Evolutionary conservation across 2,113 vertebrate genomes (phyloP), one percentile per base, ranked within the genome.

Genomic region (Indicator indicator): DNA sequence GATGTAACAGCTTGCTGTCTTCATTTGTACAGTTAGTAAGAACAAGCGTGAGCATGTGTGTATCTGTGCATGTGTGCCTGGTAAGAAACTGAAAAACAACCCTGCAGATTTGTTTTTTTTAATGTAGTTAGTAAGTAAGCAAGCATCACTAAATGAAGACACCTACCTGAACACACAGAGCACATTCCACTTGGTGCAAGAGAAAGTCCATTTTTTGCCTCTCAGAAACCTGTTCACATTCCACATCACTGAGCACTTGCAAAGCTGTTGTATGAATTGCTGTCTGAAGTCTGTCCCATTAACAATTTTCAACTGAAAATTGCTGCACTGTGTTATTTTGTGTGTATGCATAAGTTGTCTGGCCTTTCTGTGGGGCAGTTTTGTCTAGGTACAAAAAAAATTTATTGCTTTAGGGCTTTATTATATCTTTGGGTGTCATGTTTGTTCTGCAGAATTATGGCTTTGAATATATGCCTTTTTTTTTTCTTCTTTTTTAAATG

Each of bases 171-270:
- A 67, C 64, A 71, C 54, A 36, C 17, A 16, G 42, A 36, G 32
- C 48, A 62, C 79, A 70, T 95, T 93, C 67, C 65, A 71, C 28
- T 91, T 82, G 82, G 67, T 88, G 55, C 64, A 79, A 56, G 63
- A 92, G 76, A 64, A 78, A 84, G 38, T 58, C 44, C 64, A 56
- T 72, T 65, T 1, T 2, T 88, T 89, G 72, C 48, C 48, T 75
- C 16, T 89, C 72, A 63, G 64, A 84, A 48, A 63, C 59, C 69
- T 36, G 14, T 88, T 89, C 84, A 81, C 89, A 92, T 97, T 97
- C 94, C 94, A 63, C 30, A 32, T 83, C 55, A 71, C 88, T 0
- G 13, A 91, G 79, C 68, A 58, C 55, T 76, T 0, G 0, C 90
- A 26, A 67, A 70, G 32, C 75, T 65, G 26, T 88, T 4, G 8